Percentiles rank a stretch among this genome's conserved stretches.
These are phyloP conservation scores for Amblyteles armatorius DNA, from an alignment of 2,888 invertebrate genomes.

Conservation along the genomic window DNA sequence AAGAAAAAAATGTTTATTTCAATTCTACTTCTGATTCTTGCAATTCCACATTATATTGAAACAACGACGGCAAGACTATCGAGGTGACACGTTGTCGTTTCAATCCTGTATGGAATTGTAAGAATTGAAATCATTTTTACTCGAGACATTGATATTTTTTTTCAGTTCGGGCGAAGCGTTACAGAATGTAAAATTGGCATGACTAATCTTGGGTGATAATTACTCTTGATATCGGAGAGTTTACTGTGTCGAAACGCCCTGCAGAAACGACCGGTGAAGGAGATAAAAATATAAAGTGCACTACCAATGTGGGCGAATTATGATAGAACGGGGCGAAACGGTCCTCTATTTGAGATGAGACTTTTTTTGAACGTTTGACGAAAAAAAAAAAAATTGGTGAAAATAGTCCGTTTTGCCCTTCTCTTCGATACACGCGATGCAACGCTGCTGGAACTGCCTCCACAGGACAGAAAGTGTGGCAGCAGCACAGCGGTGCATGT, in stretches of 20 bases:
- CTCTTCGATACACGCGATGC: neutral
- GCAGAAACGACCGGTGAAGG: neutral
- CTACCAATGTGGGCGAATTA: too few relatives aligned
- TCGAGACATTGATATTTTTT: too few relatives aligned
- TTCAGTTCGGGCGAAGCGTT: too few relatives aligned
- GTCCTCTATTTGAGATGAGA: neutral
- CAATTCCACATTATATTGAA: too few relatives aligned
- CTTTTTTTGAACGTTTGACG: neutral
- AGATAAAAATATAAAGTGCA: neutral
- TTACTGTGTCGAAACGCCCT: neutral
- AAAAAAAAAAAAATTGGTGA: neutral
- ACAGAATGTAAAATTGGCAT: too few relatives aligned
- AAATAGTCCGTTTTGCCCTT: neutral
- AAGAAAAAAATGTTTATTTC: too few relatives aligned
- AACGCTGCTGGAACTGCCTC: conserved; percentile 20
- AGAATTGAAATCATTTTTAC: too few relatives aligned
- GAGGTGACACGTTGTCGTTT: too few relatives aligned
- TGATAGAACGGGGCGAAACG: too few relatives aligned
- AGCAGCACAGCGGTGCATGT: conserved; percentile 22
- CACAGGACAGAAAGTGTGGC: conserved; percentile 5
- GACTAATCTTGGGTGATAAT: neutral
- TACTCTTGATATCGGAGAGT: neutral
- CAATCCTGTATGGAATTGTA: too few relatives aligned
- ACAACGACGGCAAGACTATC: too few relatives aligned
- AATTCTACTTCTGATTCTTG: too few relatives aligned